A percentile compares a stretch with the other conserved stretches of the same genome.
Conservation (phyloP, 2,113 vertebrate genomes). For the rabbit (Oryctolagus cuniculus) region mOryCun1.1 NC_091452.1:11454001-11454500, state of each 20-base stretch:
- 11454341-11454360: neutral
- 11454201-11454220: neutral
- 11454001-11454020: neutral
- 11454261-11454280: neutral
- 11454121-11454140: neutral
- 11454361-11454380: neutral
- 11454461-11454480: neutral
- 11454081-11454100: neutral
- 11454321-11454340: constrained; percentile 61
- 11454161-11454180: neutral
- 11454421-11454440: constrained; percentile 45
- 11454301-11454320: constrained; percentile 76
- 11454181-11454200: neutral
- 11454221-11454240: neutral
- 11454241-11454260: neutral
- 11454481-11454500: neutral
- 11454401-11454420: constrained; percentile 60
- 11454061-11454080: rapidly evolving
- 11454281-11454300: constrained; percentile 3
- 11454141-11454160: neutral
- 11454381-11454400: constrained; percentile 65
- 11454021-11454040: neutral
- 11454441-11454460: neutral
- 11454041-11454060: neutral
- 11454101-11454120: neutral